Percentiles rank a stretch among this genome's conserved stretches.
Evolutionary conservation across 2,888 invertebrate species (phyloP).

Genomic region (Drosophila vallismaia): DNA sequence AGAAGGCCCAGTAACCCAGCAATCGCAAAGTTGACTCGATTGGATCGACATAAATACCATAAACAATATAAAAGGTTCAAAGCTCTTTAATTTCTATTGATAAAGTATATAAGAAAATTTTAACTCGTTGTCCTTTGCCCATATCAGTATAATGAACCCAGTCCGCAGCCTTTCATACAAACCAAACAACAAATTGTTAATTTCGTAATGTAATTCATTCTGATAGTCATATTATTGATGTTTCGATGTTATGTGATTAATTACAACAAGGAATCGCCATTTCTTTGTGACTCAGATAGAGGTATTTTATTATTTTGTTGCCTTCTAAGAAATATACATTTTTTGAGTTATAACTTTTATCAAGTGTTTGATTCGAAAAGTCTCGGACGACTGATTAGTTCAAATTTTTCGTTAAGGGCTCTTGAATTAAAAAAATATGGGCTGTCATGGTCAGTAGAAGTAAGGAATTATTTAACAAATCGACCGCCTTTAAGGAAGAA

Average conservation of each 20-base stretch:
- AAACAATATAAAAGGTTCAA: not conserved
- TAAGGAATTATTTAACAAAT: not conserved
- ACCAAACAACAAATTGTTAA: not conserved
- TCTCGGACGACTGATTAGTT: conserved; percentile 10
- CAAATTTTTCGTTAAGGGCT: not conserved
- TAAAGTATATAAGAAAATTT: not conserved
- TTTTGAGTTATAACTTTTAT: not conserved
- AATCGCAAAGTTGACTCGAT: not conserved
- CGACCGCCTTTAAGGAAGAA: not conserved
- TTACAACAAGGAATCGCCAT: conserved; percentile 11
- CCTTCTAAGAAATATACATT: conserved; percentile 1
- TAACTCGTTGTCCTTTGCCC: not conserved
- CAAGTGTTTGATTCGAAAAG: conserved; percentile 10
- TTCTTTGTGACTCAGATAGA: conserved; percentile 21
- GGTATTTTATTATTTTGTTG: not conserved
- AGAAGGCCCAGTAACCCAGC: not conserved
- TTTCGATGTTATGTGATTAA: conserved; percentile 19
- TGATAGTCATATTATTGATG: conserved; percentile 19
- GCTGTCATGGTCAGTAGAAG: not conserved
- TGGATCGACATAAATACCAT: not conserved
- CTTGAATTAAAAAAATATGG: not conserved
- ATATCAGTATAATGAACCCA: conserved; percentile 36
- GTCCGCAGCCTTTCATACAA: not conserved
- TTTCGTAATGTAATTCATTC: conserved; percentile 7
- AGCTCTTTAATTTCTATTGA: not conserved